Base-by-base conservation (phyloP, 1,140 invertebrate genomes). In the Papilio aristodemus region DNA sequence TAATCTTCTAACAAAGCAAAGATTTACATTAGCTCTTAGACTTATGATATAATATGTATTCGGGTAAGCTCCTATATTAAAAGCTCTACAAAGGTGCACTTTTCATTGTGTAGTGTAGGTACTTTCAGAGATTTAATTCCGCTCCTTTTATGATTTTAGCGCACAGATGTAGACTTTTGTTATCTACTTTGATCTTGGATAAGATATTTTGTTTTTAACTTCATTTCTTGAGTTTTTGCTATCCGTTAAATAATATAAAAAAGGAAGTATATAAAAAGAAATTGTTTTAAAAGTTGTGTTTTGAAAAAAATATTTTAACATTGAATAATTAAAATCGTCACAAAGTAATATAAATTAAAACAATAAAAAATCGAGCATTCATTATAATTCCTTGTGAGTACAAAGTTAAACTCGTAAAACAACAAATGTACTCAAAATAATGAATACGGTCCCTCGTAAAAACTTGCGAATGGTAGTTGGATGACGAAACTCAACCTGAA, bases 381-480 rank as follows among this genome's bases (percentile, higher is more conserved):
- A 36, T 36, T 62, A 62, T 14, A 17, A 62, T 37, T 37, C 59
- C 19, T 13, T 13, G 27, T 22, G 14, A 62, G 32, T 62, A 38
- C 13, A 62, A 62, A 62, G 59, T 62, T 22, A 62, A 62, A 38
- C 27, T 37, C 9, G 14, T 62, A 17, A 62, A 62, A 60, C 14
- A 62, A 62, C 59, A 62, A 62, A 62, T 37, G 59, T 62, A 62
- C 59, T 62, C 32, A 36, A 22, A 62, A 36, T 62, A 62, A 37
- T 62, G 32, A 62, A 59, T 59, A 32, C 32, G n/a, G 7, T 17
- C n/a, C 14, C 59, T 62, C 59, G 59, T 62, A 62, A 62, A 62
- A 62, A 62, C 59, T 38, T 62, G 59, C 27, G 14, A 62, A 62
- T 62, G 32, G 59, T 36, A 17, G 57, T 32, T 17, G 22, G n/a